Percentiles rank a stretch among this genome's conserved stretches.
Conservation (phyloP, 2,888 invertebrate species). For the Agrochola litura region DNA sequence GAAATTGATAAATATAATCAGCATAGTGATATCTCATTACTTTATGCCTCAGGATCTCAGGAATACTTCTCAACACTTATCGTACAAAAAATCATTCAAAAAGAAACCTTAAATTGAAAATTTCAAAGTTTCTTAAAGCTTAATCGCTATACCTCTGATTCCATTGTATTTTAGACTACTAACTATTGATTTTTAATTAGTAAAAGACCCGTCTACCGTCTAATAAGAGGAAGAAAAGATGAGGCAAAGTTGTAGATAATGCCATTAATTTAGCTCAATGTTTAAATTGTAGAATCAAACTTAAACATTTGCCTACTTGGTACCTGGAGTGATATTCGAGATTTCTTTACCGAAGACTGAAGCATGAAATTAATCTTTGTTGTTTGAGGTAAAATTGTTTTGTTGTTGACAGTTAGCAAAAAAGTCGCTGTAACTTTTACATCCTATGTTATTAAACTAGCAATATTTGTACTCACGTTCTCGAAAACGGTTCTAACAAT, state of each 20-base stretch:
- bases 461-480: no score
- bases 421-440: not conserved
- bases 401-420: not conserved
- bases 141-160: slow-evolving; percentile 32
- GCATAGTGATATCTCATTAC: not conserved
- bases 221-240: slow-evolving; percentile 43
- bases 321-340: not conserved
- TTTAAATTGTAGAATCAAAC: slow-evolving; percentile 9
- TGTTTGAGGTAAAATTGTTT: not conserved
- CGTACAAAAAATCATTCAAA: slow-evolving; percentile 10
- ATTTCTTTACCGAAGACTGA: not conserved
- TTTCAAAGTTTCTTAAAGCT: slow-evolving; percentile 22
- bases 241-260: slow-evolving; percentile 36
- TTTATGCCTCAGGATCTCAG: not conserved
- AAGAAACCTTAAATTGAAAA: slow-evolving; percentile 22
- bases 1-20: no score
- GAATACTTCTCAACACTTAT: not conserved
- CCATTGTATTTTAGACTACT: slow-evolving; percentile 35
- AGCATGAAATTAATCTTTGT: not conserved
- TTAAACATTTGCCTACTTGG: not conserved
- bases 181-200: slow-evolving; percentile 65
- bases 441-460: no score
- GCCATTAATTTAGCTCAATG: slow-evolving; percentile 37
- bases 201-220: slow-evolving; percentile 15
- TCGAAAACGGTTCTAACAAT: no score